Percentiles rank a stretch among this genome's conserved stretches.
Conservation (phyloP, 2,888 invertebrate genomes). For the Chironomus tentans region DNA sequence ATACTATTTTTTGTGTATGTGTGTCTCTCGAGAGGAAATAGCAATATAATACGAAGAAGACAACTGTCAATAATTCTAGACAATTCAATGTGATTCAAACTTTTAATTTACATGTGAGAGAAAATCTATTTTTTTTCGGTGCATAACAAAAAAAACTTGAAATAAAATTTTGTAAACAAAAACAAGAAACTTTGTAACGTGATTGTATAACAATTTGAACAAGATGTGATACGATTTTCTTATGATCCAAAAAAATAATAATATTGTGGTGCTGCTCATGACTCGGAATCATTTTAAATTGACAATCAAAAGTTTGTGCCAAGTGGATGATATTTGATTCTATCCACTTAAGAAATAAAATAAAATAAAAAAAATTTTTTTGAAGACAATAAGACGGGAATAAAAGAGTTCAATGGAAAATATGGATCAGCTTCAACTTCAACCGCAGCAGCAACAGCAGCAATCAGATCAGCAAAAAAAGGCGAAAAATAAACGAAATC, state of each 20-base stretch:
- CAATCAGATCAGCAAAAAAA: not conserved
- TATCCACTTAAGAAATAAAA: not conserved
- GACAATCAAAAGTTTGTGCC: not conserved
- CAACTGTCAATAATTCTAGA: not conserved
- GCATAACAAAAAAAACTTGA: not conserved
- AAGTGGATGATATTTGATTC: not conserved
- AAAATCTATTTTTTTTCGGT: not conserved
- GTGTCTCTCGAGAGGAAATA: not conserved
- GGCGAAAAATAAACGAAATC: constrained; percentile 3
- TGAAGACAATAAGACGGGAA: not conserved
- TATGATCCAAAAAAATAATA: too few relatives aligned
- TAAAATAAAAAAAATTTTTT: too few relatives aligned
- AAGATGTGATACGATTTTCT: too few relatives aligned
- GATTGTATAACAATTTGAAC: not conserved
- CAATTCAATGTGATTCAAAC: not conserved
- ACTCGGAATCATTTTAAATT: not conserved
- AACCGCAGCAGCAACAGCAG: not conserved
- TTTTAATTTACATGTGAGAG: not conserved
- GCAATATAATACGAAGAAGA: not conserved
- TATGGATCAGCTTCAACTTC: not conserved
- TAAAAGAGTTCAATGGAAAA: not conserved
- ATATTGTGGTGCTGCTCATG: too few relatives aligned
- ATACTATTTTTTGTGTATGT: not conserved
- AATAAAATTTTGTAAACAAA: not conserved
- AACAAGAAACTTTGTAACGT: not conserved